Conservation (phyloP, 2,888 invertebrate species). For the Microdon myrmicae region DNA sequence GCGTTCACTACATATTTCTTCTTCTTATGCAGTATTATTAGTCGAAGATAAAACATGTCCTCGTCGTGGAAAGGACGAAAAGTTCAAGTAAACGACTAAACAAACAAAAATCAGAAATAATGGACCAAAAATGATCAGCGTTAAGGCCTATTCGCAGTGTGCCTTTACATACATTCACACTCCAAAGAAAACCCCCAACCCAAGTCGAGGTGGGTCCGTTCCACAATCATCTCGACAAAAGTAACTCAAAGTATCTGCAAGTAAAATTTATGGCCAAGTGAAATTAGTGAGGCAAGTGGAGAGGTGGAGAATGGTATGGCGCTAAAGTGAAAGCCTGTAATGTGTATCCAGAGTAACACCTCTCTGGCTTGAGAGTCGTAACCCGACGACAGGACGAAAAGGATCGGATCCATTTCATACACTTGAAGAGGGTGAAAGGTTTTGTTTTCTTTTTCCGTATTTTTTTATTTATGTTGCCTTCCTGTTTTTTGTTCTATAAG, state of each 20-base stretch:
- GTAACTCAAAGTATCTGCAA: conserved; percentile 38
- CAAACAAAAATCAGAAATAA: conserved; percentile 38
- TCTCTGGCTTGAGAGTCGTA: conserved; percentile 24
- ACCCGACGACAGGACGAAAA: conserved; percentile 11
- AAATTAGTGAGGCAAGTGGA: conserved; percentile 41
- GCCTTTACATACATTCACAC: no score
- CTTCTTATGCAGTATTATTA: conserved; percentile 37
- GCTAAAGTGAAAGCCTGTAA: conserved; percentile 39
- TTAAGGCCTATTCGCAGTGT: conserved; percentile 24
- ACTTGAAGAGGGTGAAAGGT: conserved; percentile 43
- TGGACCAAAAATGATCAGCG: conserved; percentile 48
- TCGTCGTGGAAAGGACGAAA: conserved; percentile 5
- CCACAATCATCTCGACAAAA: conserved; percentile 10
- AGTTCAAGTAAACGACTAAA: conserved; percentile 19
- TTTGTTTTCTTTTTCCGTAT: neutral
- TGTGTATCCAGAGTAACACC: conserved; percentile 41
- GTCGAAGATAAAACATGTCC: conserved; percentile 42
- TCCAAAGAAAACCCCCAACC: neutral
- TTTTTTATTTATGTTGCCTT: conserved; percentile 10
- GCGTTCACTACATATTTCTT: neutral
- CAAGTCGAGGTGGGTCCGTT: neutral
- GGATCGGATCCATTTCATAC: neutral
- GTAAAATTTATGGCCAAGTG: conserved; percentile 45
- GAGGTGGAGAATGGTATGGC: no score
- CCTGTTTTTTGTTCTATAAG: no score